Conservation (phyloP, 2,888 invertebrate species). For the Bedellia somnulentella region DNA sequence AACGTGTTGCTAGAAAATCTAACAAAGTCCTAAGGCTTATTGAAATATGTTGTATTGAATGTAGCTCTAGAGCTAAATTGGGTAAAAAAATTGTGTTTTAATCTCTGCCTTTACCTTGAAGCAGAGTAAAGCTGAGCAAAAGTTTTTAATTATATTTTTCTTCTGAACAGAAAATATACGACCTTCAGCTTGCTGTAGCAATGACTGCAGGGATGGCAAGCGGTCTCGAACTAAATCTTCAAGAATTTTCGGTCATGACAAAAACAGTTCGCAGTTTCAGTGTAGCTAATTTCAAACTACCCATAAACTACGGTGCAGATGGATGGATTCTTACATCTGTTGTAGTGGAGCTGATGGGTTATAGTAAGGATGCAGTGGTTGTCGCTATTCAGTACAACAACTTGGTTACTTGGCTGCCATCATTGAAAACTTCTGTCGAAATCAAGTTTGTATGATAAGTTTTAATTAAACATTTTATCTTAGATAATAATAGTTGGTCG, state of each 20-base stretch:
- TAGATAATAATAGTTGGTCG: no score
- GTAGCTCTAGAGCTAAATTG: no score
- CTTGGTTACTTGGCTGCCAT: conserved; percentile 64
- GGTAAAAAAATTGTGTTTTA: no score
- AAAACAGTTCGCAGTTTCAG: conserved; percentile 28
- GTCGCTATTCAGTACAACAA: conserved; percentile 66
- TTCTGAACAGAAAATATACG: conserved; percentile 47
- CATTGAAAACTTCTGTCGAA: conserved; percentile 60
- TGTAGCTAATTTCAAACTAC: conserved; percentile 33
- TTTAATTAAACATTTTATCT: no score
- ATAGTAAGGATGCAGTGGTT: conserved; percentile 29
- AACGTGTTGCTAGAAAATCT: no score
- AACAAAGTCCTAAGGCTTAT: no score
- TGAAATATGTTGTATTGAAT: no score
- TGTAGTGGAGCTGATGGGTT: conserved; percentile 31
- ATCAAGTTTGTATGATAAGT: conserved; percentile 67
- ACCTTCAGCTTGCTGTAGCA: conserved; percentile 37
- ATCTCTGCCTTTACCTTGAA: no score
- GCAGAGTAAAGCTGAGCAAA: no score
- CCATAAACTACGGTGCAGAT: conserved; percentile 16
- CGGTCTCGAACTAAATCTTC: conserved; percentile 22
- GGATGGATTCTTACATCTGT: conserved; percentile 38
- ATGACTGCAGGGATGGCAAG: conserved; percentile 35
- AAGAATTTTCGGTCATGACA: conserved; percentile 31
- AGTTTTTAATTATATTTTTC: no score